Conservation (phyloP, 2,888 invertebrate genomes). For the Anoncus sp. region DNA sequence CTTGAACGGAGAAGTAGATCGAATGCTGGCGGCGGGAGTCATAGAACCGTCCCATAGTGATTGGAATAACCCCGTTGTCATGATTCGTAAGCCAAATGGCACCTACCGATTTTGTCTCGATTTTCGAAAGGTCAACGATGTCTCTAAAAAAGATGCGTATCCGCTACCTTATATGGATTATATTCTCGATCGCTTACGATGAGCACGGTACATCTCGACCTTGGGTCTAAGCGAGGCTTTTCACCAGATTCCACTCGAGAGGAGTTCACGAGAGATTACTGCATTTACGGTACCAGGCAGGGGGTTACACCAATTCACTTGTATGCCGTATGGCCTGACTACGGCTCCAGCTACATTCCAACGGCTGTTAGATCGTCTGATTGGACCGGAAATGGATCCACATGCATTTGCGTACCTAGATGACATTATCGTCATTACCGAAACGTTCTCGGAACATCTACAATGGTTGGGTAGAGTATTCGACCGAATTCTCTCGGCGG, state of each 20-base stretch:
- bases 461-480: slow-evolving; percentile 3
- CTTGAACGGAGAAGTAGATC: slow-evolving; percentile 2
- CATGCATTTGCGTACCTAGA: slow-evolving; percentile 52
- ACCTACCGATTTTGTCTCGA: slow-evolving; percentile 1
- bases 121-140: not conserved
- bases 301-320: not conserved
- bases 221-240: not conserved
- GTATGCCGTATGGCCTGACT: slow-evolving; percentile 27
- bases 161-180: not conserved
- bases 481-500: slow-evolving; percentile 1
- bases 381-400: not conserved
- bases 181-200: not conserved
- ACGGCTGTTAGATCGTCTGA: not conserved
- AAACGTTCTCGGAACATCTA: slow-evolving; percentile 48
- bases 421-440: too few relatives aligned
- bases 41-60: slow-evolving; percentile 37
- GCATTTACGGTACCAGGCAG: slow-evolving; percentile 5
- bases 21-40: slow-evolving; percentile 1
- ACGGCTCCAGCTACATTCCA: slow-evolving; percentile 3
- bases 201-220: not conserved
- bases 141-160: not conserved
- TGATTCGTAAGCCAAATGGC: not conserved
- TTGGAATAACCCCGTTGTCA: not conserved
- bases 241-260: not conserved
- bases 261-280: not conserved